Base-by-base conservation (phyloP, 2,888 invertebrate species). In the Elaeidobius kamerunicus region DNA sequence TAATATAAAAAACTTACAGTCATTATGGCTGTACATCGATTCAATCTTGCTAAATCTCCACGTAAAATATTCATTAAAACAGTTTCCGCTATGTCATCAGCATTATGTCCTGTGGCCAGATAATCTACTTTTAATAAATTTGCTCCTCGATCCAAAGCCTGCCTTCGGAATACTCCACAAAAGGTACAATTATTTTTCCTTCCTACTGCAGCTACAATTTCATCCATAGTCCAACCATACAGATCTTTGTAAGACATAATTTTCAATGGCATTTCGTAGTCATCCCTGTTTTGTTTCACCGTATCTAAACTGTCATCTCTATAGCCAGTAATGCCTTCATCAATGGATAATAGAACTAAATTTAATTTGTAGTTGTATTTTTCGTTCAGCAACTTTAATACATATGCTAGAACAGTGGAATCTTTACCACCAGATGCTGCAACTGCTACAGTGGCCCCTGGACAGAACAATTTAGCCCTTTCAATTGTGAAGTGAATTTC, bases 221-320 rank as follows among this genome's bases (percentile, higher is more conserved):
- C 89, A 76, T 99, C 99, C 96, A 97, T 97, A 2, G 98, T 97
- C 99, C 99, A 99, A 0, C 97, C 97, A 76, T 98, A 99, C 3
- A 99, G 76, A 64, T 98, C 95, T 76, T 96, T 88, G 69, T 99
- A 99, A 0, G 97, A 97, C 5, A 98, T 77, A 56, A 99, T 93
- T 76, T 91, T 95, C 32, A 99, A 75, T 1, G 94, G 88, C 76
- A 99, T 86, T 63, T 84, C 83, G 76, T 98, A 99, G 71, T 98
- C 95, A 64, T 90, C 86, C 50, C 91, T 81, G 70, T 99, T 99
- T 69, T 88, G 83, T 70, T 96, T 92, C 0, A 99, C 99, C 1
- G 97, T 97, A 75, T 96, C 88, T 47, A 97, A 77, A 70, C 97
- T 97, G 71, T 98, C 97, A 73, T 98, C 97, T 61, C 98, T 78